Base-by-base conservation (phyloP, 2,888 invertebrate genomes). In the Chaetoderma sp. region DNA sequence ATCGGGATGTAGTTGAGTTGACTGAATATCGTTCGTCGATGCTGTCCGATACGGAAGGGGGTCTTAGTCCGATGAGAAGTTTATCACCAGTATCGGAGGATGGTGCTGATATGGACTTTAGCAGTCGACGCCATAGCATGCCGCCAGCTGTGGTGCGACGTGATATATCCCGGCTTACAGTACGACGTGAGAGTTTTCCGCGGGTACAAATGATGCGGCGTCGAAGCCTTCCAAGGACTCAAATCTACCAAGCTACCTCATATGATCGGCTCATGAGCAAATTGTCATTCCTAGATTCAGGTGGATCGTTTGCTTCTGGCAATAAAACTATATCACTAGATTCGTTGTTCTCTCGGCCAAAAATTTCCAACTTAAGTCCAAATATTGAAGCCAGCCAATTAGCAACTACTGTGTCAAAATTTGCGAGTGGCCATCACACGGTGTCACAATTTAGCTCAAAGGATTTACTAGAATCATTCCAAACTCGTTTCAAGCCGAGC, bases 171-270 rank as follows among this genome's bases (percentile, higher is more conserved):
- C 71, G 73, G 49, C 52, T 77, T 55, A 75, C 74, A n/a, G 64
- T 78, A 23, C 70, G 91, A 58, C 87, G 91, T 63, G 91, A 91
- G 77, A 90, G 90, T 76, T 81, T 91, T 50, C 90, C 91, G 0
- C 83, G 81, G n/a, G 86, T 60, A 10, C 67, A 68, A n/a, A 70
- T 70, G 44, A 55, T 63, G 33, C 69, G 76, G 1, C 67, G 76
- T 25, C 67, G 74, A 50, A 74, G 76, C 56, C 56, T 76, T 21
- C 76, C 76, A 3, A 70, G 70, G 2, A 70, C 72, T 13, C 65
- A 63, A 33, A 62, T 74, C 47, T 71, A 68, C 55, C 70, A 72
- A 52, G 63, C 74, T 61, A 68, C 70, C 54, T 72, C 73, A 45
- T 55, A 65, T 30, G 67, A 72, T 13, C 63, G 57, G 28, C 61